phyloP scores from a whole-genome alignment of 2,888 invertebrate genomes.

The Hofmannophila pseudospretella region DNA sequence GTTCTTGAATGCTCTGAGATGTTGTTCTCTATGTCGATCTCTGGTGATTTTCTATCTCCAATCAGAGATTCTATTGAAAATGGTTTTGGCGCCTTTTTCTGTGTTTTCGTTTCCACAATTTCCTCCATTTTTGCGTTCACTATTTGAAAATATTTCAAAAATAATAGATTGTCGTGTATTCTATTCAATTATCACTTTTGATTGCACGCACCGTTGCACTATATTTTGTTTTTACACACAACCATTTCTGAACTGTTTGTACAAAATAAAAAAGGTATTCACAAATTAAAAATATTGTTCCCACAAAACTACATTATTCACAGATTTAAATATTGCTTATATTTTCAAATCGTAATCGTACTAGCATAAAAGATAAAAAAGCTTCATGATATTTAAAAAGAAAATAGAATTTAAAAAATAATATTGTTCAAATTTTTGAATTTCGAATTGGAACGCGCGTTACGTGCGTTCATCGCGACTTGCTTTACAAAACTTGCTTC shows the following conservation, averaged over 20 bases:
- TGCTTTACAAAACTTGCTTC: slow-evolving; percentile 43
- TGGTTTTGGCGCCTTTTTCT: slow-evolving; percentile 74
- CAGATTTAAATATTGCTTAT: slow-evolving; percentile 20
- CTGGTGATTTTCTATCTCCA: slow-evolving; percentile 68
- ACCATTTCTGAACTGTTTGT: not conserved
- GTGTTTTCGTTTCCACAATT: slow-evolving; percentile 47
- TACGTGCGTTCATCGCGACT: slow-evolving; percentile 42
- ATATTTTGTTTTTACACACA: not conserved
- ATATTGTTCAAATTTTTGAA: slow-evolving; percentile 9
- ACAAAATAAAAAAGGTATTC: no score
- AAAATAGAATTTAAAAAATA: slow-evolving; percentile 15
- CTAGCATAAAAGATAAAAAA: no score
- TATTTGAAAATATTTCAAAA: not conserved
- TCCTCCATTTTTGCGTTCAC: slow-evolving; percentile 44
- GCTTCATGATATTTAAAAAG: not conserved
- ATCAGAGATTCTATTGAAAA: slow-evolving; percentile 81
- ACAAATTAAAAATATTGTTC: no score
- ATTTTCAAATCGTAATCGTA: no score
- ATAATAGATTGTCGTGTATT: not conserved
- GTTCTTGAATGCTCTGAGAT: slow-evolving; percentile 57
- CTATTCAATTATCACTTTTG: not conserved
- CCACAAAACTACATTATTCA: not conserved
- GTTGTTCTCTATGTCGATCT: slow-evolving; percentile 68
- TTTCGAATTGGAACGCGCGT: slow-evolving; percentile 22
- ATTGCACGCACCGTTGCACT: not conserved